Conservation (phyloP, 2,113 vertebrate genomes). For the Mungos mungo region DNA sequence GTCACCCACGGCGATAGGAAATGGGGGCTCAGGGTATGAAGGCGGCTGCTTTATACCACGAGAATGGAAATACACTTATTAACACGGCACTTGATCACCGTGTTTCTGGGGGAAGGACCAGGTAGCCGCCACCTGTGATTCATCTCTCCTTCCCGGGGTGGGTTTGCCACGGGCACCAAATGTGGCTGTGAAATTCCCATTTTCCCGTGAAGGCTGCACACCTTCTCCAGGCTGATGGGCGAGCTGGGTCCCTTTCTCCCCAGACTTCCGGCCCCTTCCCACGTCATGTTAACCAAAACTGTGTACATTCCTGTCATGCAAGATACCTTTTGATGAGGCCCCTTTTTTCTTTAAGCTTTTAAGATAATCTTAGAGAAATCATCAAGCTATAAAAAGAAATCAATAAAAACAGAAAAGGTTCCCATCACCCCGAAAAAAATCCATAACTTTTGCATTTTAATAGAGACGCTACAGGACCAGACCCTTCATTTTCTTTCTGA, state of each 20-base stretch:
- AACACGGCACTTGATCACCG: rapidly evolving
- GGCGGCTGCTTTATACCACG: background rate
- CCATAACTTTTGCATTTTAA: constrained; percentile 89
- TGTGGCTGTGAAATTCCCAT: background rate
- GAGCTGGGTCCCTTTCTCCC: background rate
- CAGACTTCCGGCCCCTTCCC: background rate
- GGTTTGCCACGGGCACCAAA: background rate
- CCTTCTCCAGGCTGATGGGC: background rate
- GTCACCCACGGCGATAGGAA: constrained; percentile 37
- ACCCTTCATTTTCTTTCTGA: constrained; percentile 87
- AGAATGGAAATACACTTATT: background rate
- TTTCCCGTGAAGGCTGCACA: background rate
- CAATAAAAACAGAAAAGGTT: constrained; percentile 90
- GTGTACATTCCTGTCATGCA: constrained; percentile 75
- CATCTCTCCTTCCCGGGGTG: background rate
- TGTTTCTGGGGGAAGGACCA: background rate
- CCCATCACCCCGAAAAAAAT: constrained; percentile 87
- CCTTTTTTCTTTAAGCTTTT: constrained; percentile 89
- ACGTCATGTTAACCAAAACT: constrained; percentile 71
- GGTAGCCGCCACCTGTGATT: background rate
- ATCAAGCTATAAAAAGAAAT: constrained; percentile 91
- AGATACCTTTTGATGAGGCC: constrained; percentile 85
- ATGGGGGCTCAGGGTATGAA: background rate
- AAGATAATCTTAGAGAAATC: constrained; percentile 90
- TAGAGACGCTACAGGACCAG: constrained; percentile 85